Evolutionary conservation across 1,140 invertebrate species (phyloP).

Genomic region (Formica exsecta): DNA sequence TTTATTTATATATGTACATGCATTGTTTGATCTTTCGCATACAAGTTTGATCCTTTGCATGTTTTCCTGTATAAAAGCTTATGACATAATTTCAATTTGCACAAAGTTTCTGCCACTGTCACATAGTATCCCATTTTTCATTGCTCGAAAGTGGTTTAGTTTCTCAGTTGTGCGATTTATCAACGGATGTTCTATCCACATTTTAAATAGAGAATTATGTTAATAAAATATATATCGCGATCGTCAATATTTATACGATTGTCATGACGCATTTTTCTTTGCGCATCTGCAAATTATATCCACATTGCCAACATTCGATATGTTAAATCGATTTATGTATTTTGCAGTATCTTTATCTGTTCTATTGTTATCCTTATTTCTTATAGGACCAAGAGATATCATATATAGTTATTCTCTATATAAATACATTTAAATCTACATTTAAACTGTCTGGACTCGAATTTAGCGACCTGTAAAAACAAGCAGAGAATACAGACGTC

Average conservation of each 20-base stretch:
- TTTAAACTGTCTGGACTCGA: slow-evolving; percentile 84
- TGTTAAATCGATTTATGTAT: background rate
- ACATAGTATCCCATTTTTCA: background rate
- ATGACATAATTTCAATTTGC: background rate
- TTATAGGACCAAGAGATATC: slow-evolving; percentile 55
- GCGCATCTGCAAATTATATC: background rate
- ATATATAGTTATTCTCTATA: slow-evolving; percentile 70
- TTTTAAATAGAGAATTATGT: slow-evolving; percentile 48
- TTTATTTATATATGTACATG: background rate
- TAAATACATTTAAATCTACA: slow-evolving; percentile 83
- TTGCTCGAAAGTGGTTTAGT: background rate
- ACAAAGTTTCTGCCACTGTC: background rate
- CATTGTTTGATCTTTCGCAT: background rate
- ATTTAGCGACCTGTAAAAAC: slow-evolving; percentile 83
- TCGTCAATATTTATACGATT: background rate
- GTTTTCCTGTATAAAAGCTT: background rate
- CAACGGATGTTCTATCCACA: background rate
- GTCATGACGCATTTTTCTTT: slow-evolving; percentile 4
- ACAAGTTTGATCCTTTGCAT: background rate
- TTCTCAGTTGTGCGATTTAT: background rate
- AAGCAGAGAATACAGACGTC: slow-evolving; percentile 41
- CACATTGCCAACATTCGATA: background rate
- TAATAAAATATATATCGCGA: slow-evolving; percentile 22
- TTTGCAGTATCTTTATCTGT: background rate
- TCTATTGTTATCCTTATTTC: background rate